These are phyloP conservation scores for Gambusia yucatana DNA, from an alignment of 2,797 vertebrate species.

Conservation along the genomic window DNA sequence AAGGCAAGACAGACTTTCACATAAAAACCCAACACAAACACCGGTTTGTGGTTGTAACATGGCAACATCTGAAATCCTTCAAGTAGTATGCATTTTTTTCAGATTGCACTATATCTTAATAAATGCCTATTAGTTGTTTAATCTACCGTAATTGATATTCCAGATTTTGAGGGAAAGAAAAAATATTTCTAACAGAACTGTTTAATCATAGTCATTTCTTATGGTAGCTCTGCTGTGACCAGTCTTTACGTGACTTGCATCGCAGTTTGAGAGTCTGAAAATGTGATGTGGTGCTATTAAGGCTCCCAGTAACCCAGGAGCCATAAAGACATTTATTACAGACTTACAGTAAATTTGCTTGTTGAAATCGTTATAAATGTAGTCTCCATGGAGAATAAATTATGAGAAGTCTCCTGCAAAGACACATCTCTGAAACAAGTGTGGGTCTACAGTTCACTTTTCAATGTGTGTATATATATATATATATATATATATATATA, in stretches of 20 bases:
- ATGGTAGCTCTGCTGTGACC: not conserved
- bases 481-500: too few relatives aligned
- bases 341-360: constrained; percentile 35
- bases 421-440: constrained; percentile 42
- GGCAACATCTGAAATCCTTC: not conserved
- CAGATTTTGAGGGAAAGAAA: not conserved
- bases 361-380: constrained; percentile 55
- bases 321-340: constrained; percentile 58
- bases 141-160: not conserved
- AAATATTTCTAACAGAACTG: not conserved
- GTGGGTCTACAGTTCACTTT: constrained; percentile 29
- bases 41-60: not conserved
- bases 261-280: constrained; percentile 37
- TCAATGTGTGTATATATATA: constrained; percentile 5
- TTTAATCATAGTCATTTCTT: not conserved
- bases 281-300: constrained; percentile 29
- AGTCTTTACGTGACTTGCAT: not conserved
- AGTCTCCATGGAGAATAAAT: constrained; percentile 65
- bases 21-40: not conserved
- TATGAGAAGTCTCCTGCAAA: constrained; percentile 48
- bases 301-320: constrained; percentile 41
- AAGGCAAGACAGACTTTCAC: not conserved
- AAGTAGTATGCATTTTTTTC: not conserved
- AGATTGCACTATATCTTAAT: not conserved
- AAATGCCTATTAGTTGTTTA: not conserved